Evolutionary conservation across 2,113 vertebrate genomes (phyloP).

Genomic region (sheep (Ovis aries)): ARS-UI_Ramb_v3.0 NC_056055.1:242655001-242655500

Average conservation of each 20-base stretch:
- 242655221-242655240: not conserved
- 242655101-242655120: not conserved
- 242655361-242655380: not conserved
- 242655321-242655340: not conserved
- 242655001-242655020: not conserved
- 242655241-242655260: not conserved
- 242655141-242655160: not conserved
- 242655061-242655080: not conserved
- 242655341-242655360: too few species aligned
- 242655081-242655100: not conserved
- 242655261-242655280: not conserved
- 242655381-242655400: not conserved
- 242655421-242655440: not conserved
- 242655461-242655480: not conserved
- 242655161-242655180: not conserved
- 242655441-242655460: not conserved
- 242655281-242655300: not conserved
- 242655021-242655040: not conserved
- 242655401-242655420: not conserved
- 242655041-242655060: not conserved
- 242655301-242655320: not conserved
- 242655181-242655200: fast-evolving
- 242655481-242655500: not conserved
- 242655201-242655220: not conserved
- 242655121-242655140: not conserved